Evolutionary conservation across 2,113 vertebrate species (phyloP), one percentile per base, ranked within the genome.

Genomic region (Colius striatus): DNA sequence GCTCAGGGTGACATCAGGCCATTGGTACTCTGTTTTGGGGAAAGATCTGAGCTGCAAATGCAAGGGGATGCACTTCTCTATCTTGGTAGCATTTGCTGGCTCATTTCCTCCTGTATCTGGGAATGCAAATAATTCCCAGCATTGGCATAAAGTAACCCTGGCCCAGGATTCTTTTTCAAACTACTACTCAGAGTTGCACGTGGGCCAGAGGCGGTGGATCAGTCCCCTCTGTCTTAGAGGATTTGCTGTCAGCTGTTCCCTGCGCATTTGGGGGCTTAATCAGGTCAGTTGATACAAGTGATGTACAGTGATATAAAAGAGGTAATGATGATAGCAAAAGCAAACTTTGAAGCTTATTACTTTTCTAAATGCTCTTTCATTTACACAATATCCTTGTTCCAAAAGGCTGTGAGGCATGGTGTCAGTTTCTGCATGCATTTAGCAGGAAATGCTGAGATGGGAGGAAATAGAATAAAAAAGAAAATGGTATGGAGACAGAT

Each of bases 171-270:
- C 21, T 87, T 63, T 36, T 73, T 53, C 72, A 80, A 55, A 61
- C 45, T 95, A 5, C 63, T 20, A 10, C 47, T 73, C 38, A 11
- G 10, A 76, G 65, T 23, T 8, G 5, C 6, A 4, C 2, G 0
- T 0, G 6, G 51, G 63, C 29, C 53, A 50, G 51, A 47, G 58
- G 63, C 0, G 0, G 47, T 19, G 13, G 55, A 22, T 88, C 1
- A 1, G 26, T 47, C 51, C 48, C 15, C 50, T 75, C 66, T 45
- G 17, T 50, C 51, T 30, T 22, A 2, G 34, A 73, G 47, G 16
- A 32, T 81, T 81, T 94, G 60, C 67, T 74, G 36, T 63, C 55
- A 85, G 43, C 71, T 91, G 48, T 74, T 26, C n/a, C 85, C 47
- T 34, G 8, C 41, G 48, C 20, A 2, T 66, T 63, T n/a, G n/a